These are phyloP conservation scores for Osmerus mordax DNA, from an alignment of 2,113 vertebrate species.

Conservation along the genomic window DNA sequence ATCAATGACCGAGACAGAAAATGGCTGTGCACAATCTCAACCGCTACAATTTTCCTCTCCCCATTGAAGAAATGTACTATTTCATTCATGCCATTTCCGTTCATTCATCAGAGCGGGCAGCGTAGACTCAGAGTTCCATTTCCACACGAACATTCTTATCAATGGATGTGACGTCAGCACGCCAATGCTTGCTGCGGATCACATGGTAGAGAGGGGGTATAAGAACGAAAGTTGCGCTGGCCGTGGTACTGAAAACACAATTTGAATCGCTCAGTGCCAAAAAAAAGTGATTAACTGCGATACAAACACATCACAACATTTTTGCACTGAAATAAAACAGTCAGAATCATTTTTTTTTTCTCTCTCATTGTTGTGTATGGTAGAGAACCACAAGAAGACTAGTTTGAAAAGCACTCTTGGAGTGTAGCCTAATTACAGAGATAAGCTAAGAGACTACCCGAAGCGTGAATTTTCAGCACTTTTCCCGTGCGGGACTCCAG, in stretches of 20 bases:
- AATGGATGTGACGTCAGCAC: conserved; percentile 80
- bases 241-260: conserved; percentile 76
- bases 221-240: conserved; percentile 78
- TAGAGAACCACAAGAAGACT: conserved; percentile 13
- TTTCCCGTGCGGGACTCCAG: conserved; percentile 70
- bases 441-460: conserved; percentile 62
- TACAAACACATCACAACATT: conserved; percentile 47
- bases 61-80: conserved; percentile 76
- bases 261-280: conserved; percentile 49
- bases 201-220: conserved; percentile 70
- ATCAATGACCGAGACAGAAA: conserved; percentile 46
- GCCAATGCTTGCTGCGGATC: conserved; percentile 58
- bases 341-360: not conserved
- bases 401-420: conserved; percentile 28
- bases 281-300: conserved; percentile 42
- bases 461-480: conserved; percentile 59
- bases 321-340: conserved; percentile 38
- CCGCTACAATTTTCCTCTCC: conserved; percentile 60
- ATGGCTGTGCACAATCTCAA: conserved; percentile 53
- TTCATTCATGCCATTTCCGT: conserved; percentile 82
- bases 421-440: conserved; percentile 61
- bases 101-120: conserved; percentile 79
- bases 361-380: conserved; percentile 35
- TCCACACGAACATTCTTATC: conserved; percentile 80
- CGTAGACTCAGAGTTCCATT: conserved; percentile 73